Conservation (phyloP, 2,113 vertebrate species). For the Ondatra zibethicus region DNA sequence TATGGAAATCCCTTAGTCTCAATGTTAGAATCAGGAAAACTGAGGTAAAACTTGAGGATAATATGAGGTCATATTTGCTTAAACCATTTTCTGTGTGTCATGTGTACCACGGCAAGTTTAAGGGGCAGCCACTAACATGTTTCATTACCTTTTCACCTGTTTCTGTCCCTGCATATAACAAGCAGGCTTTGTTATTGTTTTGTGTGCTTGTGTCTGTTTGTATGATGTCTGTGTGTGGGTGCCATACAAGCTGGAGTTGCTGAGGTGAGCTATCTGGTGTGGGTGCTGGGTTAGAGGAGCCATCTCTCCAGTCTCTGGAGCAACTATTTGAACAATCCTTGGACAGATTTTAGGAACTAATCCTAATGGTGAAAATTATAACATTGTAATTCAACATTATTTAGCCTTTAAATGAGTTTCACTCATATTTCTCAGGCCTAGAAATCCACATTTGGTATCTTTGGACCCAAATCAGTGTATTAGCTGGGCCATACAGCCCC, state of each 20-base stretch:
- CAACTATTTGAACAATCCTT: background rate
- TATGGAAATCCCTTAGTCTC: background rate
- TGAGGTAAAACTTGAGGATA: background rate
- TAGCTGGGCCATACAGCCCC: too few relatives aligned
- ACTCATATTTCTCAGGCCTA: background rate
- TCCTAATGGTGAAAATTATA: background rate
- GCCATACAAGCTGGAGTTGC: background rate
- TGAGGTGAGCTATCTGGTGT: background rate
- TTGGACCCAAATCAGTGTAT: background rate
- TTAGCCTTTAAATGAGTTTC: background rate
- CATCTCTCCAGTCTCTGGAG: background rate
- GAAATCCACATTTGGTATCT: background rate
- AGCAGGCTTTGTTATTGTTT: background rate
- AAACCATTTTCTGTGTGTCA: background rate
- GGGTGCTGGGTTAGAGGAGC: background rate
- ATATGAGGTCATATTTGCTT: background rate
- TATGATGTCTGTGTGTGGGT: background rate
- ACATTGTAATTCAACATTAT: background rate
- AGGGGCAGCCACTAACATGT: background rate
- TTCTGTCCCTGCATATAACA: background rate
- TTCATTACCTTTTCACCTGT: background rate
- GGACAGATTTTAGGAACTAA: background rate
- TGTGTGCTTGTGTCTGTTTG: background rate
- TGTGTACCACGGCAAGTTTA: background rate
- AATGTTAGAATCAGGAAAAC: background rate